Conservation (phyloP, 2,797 vertebrate genomes). For the Clarias platycephalus region DNA sequence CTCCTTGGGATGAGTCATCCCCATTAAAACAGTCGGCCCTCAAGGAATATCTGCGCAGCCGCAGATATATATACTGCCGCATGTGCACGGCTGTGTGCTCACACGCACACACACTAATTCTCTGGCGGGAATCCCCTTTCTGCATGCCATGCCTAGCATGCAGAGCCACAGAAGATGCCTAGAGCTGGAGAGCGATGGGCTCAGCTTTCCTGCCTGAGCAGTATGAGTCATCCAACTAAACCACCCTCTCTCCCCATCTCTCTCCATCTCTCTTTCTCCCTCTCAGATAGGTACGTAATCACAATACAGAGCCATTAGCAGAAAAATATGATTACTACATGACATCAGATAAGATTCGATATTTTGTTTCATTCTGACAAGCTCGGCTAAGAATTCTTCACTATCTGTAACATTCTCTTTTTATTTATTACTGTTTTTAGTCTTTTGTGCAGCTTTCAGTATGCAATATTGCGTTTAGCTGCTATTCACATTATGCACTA, state of each 20-base stretch:
- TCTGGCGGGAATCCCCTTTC: slow-evolving; percentile 62
- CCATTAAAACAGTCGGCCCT: slow-evolving; percentile 67
- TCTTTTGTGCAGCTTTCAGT: not conserved
- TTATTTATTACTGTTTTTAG: not conserved
- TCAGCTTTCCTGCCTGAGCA: slow-evolving; percentile 41
- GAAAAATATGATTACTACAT: slow-evolving; percentile 18
- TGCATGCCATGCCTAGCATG: slow-evolving; percentile 53
- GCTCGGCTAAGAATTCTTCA: not conserved
- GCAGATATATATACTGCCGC: slow-evolving; percentile 38
- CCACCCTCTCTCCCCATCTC: not conserved
- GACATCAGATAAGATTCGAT: not conserved
- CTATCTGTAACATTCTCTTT: not conserved
- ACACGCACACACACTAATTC: slow-evolving; percentile 47
- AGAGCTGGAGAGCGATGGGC: slow-evolving; percentile 37
- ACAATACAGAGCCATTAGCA: slow-evolving; percentile 14
- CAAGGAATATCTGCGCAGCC: slow-evolving; percentile 62
- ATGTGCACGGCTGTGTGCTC: slow-evolving; percentile 34
- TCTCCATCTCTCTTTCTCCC: not conserved
- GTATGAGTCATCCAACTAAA: slow-evolving; percentile 48
- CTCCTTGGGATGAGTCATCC: slow-evolving; percentile 76
- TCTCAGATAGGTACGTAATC: slow-evolving; percentile 25
- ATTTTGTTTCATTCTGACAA: slow-evolving; percentile 18
- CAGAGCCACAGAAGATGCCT: slow-evolving; percentile 64
- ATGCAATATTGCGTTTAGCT: not conserved
- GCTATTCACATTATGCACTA: not conserved